Conservation (phyloP, 2,113 vertebrate species). For the Phalacrocorax brasilianus region DNA sequence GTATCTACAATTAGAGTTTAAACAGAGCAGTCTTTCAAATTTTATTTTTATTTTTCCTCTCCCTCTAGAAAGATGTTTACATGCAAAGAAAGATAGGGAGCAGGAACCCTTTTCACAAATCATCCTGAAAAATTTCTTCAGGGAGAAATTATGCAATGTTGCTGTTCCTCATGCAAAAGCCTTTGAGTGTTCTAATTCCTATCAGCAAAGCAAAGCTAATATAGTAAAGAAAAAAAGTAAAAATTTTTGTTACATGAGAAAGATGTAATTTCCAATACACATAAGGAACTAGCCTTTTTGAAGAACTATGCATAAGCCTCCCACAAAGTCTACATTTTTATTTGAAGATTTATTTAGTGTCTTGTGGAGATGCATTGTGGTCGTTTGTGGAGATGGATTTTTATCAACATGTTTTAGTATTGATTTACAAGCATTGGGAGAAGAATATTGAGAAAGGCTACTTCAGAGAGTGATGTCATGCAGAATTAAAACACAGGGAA, state of each 20-base stretch:
- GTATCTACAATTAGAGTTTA: not conserved
- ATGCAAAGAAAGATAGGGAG: not conserved
- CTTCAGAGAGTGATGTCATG: not conserved
- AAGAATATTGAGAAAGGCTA: not conserved
- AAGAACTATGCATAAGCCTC: not conserved
- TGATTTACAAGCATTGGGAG: not conserved
- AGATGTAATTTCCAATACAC: not conserved
- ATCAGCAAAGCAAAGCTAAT: not conserved
- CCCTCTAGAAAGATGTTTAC: not conserved
- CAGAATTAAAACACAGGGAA: not conserved
- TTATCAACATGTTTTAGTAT: not conserved
- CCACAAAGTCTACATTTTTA: not conserved
- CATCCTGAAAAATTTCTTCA: not conserved
- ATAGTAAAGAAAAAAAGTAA: accelerated
- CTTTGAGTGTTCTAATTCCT: not conserved
- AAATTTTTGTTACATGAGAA: not conserved
- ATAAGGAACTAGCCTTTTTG: not conserved
- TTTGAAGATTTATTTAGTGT: not conserved
- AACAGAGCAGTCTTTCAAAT: accelerated
- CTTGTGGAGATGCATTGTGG: not conserved
- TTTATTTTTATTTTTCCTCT: not conserved
- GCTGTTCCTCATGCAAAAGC: not conserved
- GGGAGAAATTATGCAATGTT: not conserved
- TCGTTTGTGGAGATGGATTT: not conserved
- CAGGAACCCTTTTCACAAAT: not conserved